Conservation (phyloP, 2,797 vertebrate genomes). For the Euthynnus affinis region DNA sequence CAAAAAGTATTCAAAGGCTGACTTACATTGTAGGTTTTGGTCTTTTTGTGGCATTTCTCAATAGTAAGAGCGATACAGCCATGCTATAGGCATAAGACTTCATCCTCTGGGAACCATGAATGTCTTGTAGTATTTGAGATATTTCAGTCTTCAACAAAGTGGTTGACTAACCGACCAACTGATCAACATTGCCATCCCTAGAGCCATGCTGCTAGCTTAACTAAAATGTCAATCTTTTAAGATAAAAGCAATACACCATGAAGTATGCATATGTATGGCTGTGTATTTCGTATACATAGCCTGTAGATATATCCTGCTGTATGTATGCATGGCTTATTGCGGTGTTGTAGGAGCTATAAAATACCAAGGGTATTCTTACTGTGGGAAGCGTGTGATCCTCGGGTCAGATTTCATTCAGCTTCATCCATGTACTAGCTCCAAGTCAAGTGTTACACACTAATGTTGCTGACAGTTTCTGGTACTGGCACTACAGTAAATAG, state of each 20-base stretch:
- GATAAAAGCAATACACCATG: background rate
- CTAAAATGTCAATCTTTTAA: background rate
- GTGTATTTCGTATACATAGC: background rate
- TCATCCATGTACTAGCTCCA: background rate
- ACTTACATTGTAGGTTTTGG: background rate
- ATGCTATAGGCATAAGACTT: background rate
- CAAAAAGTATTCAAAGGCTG: background rate
- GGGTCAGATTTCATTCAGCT: conserved; percentile 6
- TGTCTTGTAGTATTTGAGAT: background rate
- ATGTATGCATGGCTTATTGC: background rate
- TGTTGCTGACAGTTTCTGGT: background rate
- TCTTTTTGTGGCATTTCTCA: background rate
- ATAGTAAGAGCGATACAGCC: too few species aligned
- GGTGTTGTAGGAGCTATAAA: background rate
- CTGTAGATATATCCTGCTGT: background rate
- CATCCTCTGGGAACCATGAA: background rate
- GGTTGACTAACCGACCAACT: too few species aligned
- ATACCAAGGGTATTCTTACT: background rate
- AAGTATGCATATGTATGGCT: background rate
- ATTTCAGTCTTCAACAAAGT: background rate
- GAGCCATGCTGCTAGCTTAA: background rate
- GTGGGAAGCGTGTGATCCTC: conserved; percentile 1
- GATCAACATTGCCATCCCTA: background rate
- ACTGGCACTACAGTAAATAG: conserved; percentile 14
- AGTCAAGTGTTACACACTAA: conserved; percentile 2